Evolutionary conservation across 2,797 vertebrate genomes (phyloP).

Genomic region (Bradypus variegatus): DNA sequence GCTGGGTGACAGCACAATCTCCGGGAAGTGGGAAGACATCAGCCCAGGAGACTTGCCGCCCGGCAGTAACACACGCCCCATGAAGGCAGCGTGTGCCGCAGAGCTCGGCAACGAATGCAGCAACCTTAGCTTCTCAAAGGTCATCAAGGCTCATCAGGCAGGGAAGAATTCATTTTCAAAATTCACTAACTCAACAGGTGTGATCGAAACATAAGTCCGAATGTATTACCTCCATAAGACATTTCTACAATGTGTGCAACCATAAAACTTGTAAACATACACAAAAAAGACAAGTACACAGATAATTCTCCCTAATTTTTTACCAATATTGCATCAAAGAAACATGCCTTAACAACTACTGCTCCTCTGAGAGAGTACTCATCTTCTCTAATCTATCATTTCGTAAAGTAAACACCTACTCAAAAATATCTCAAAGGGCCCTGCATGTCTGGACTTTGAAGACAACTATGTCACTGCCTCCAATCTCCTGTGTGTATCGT

Average conservation of each 20-base stretch:
- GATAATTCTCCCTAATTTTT: neutral
- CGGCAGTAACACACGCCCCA: neutral
- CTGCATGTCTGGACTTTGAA: neutral
- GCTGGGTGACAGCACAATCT: no score
- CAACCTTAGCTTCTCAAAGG: neutral
- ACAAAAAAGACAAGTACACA: neutral
- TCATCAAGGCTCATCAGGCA: neutral
- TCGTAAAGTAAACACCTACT: neutral
- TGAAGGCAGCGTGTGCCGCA: neutral
- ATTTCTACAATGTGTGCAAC: neutral
- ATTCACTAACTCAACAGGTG: neutral
- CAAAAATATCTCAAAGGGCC: neutral
- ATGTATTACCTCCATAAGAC: neutral
- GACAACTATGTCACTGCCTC: neutral
- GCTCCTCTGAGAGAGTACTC: neutral
- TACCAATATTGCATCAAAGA: neutral
- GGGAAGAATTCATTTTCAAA: neutral
- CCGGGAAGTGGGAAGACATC: neutral
- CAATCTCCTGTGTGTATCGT: neutral
- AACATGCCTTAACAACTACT: neutral
- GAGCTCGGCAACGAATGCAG: rapidly evolving
- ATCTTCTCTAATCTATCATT: neutral
- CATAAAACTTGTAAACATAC: neutral
- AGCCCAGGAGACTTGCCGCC: neutral
- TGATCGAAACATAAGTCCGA: neutral